Evolutionary conservation across 2,888 invertebrate genomes (phyloP).

Genomic region (Dolichopus griseipennis): DNA sequence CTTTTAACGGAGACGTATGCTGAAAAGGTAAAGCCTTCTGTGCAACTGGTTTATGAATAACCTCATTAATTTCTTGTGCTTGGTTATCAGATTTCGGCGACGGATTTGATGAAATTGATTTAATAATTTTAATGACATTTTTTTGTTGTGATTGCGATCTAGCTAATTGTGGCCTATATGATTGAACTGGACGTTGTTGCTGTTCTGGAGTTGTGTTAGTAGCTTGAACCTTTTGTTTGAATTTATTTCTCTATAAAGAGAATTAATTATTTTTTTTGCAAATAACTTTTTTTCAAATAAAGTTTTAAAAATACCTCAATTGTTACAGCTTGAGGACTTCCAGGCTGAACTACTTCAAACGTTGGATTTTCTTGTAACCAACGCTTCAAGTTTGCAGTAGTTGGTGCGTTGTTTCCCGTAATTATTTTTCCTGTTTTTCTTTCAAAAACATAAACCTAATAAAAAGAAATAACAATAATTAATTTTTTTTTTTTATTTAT

Average conservation of each 20-base stretch:
- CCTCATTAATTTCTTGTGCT: slow-evolving; percentile 10
- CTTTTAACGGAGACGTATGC: slow-evolving; percentile 17
- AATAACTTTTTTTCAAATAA: neutral
- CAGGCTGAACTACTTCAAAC: slow-evolving; percentile 70
- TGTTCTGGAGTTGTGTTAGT: slow-evolving; percentile 21
- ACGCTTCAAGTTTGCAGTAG: slow-evolving; percentile 63
- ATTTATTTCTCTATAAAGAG: slow-evolving; percentile 27
- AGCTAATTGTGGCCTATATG: slow-evolving; percentile 20
- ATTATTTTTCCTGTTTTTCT: slow-evolving; percentile 65
- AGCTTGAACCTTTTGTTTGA: slow-evolving; percentile 22
- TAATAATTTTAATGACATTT: slow-evolving; percentile 17
- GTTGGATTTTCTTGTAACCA: slow-evolving; percentile 84
- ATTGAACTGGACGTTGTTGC: slow-evolving; percentile 23
- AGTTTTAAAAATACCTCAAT: slow-evolving; percentile 28
- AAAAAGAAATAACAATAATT: slow-evolving; percentile 7
- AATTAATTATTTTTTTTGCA: neutral
- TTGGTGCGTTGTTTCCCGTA: slow-evolving; percentile 74
- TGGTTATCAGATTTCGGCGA: slow-evolving; percentile 8
- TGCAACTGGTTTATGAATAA: slow-evolving; percentile 11
- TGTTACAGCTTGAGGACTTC: slow-evolving; percentile 45
- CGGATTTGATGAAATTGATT: slow-evolving; percentile 12
- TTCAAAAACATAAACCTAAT: slow-evolving; percentile 69
- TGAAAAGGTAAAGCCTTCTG: neutral
- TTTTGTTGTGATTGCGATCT: neutral
- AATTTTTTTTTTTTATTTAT: neutral